These are phyloP conservation scores for Acheta domesticus DNA, from an alignment of 2,888 invertebrate genomes.

Conservation along the genomic window DNA sequence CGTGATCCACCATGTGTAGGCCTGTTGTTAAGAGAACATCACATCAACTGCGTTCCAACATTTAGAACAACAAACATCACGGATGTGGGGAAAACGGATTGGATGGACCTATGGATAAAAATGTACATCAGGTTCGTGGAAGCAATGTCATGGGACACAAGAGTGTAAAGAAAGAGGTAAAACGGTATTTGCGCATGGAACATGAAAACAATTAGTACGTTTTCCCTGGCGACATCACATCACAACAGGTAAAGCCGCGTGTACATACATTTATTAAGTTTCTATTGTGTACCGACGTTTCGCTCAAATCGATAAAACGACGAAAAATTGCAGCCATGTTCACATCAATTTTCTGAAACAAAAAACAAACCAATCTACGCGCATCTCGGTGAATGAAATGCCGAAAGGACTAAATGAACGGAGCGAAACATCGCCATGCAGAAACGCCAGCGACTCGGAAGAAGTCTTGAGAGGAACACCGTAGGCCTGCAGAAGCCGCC, in stretches of 20 bases:
- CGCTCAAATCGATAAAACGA: too few species aligned
- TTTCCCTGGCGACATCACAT: constrained; percentile 1
- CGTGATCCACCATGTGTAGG: constrained; percentile 18
- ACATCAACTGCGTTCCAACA: constrained; percentile 12
- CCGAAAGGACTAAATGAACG: too few species aligned
- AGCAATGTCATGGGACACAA: background rate
- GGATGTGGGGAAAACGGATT: background rate
- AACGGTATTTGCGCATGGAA: background rate
- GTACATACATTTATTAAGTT: too few species aligned
- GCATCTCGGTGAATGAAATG: too few species aligned
- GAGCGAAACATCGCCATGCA: too few species aligned
- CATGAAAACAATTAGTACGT: background rate
- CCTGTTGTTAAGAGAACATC: constrained; percentile 11
- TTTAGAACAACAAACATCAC: background rate
- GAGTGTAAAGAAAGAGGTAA: background rate
- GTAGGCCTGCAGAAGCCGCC: background rate
- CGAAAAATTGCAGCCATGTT: too few species aligned
- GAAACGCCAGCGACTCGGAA: background rate
- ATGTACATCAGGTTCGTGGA: background rate
- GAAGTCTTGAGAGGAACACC: background rate
- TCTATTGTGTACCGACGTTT: too few species aligned
- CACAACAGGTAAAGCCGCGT: background rate
- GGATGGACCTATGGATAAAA: background rate
- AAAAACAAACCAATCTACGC: too few species aligned
- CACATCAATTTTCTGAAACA: too few species aligned